Base-by-base conservation (phyloP, 1,140 invertebrate genomes). In the Pomacea maculata region DNA sequence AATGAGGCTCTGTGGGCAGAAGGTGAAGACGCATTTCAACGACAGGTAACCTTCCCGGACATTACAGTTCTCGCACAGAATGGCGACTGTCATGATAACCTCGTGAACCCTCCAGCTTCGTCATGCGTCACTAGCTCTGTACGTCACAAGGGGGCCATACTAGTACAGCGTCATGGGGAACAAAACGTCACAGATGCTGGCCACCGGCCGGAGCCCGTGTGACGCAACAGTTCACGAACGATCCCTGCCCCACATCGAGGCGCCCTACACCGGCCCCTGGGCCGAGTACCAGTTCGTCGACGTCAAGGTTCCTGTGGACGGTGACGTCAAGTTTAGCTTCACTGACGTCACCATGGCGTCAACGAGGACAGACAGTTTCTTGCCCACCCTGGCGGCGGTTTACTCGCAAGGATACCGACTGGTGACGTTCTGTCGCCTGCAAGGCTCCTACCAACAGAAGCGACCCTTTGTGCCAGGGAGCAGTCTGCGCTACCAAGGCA, bases 251-350 rank as follows among this genome's bases (percentile, higher is more conserved):
- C 54, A 21, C 61, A 78, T 78, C 67, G 77, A 78, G 34, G 52
- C 77, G 6, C 77, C 77, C 21, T 78, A 78, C 67, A 29, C 52
- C 0, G 77, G 77, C 12, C 77, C 77, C 10, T 78, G 77, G 77
- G 67, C 67, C 0, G 77, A 78, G 54, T 78, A 78, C 77, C 65
- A 71, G 77, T 78, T 78, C 77, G 21, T 71, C 55, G 77, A 78
- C 65, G 77, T 78, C 77, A 78, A n/a, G 5, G 77, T 78, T 11
- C 67, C 77, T 25, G 77, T 78, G 65, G 77, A 78, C 52, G 45
- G 63, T 70, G 77, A 78, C 77, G 77, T 78, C 64, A 78, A 45
- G 9, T 78, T 78, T 65, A 78, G 77, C 77, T 78, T 71, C 65
- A 70, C 6, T 78, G 77, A 78, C 77, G 52, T 70, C 65, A 54